Percentiles rank a stretch among this genome's conserved stretches.
phyloP scores from a whole-genome alignment of 2,888 invertebrate species.

The Vanessa cardui region DNA sequence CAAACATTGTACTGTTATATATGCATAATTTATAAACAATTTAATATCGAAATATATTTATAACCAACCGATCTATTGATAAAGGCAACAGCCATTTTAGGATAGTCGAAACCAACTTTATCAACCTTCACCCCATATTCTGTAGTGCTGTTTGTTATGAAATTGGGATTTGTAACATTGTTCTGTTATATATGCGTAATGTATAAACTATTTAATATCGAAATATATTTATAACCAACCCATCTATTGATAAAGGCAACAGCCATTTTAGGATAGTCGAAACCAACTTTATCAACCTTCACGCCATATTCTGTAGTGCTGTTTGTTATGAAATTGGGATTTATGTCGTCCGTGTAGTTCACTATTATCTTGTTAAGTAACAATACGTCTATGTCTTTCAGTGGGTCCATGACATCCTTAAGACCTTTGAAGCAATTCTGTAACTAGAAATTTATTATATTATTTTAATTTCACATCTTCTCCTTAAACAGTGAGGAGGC shows the following conservation, averaged over 20 bases:
- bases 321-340: slow-evolving; percentile 46
- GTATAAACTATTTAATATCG: too few species aligned
- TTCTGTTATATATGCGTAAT: too few species aligned
- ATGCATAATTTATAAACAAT: too few species aligned
- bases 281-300: slow-evolving; percentile 55
- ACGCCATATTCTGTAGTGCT: slow-evolving; percentile 52
- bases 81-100: slow-evolving; percentile 47
- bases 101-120: slow-evolving; percentile 54
- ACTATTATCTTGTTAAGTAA: slow-evolving; percentile 57
- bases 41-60: too few species aligned
- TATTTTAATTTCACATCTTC: not conserved
- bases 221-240: slow-evolving; percentile 46
- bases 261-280: slow-evolving; percentile 49
- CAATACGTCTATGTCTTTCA: slow-evolving; percentile 45
- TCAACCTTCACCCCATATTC: slow-evolving; percentile 54
- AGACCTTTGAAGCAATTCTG: slow-evolving; percentile 43
- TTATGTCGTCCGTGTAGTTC: slow-evolving; percentile 49
- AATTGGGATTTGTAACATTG: slow-evolving; percentile 41
- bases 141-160: slow-evolving; percentile 47
- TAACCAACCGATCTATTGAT: slow-evolving; percentile 58
- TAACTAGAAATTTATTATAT: slow-evolving; percentile 43
- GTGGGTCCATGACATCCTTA: slow-evolving; percentile 12
- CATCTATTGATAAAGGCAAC: slow-evolving; percentile 54
- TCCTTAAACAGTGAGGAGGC: not conserved
- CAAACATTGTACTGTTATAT: too few species aligned